Evolutionary conservation across 1,140 invertebrate genomes (phyloP).

Genomic region (Anastrepha ludens): DNA sequence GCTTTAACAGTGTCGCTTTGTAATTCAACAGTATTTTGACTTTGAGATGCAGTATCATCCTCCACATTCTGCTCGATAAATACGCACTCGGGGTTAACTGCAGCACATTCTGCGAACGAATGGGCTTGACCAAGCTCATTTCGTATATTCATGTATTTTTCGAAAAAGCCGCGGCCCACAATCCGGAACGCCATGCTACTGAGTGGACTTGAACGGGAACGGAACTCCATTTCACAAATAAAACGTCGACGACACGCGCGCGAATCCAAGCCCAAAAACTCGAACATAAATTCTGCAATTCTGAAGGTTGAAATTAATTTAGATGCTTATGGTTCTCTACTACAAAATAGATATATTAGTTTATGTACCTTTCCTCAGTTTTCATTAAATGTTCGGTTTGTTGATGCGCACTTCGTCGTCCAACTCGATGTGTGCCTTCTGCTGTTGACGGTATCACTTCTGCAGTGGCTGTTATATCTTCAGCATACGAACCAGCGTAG

Average conservation of each 20-base stretch:
- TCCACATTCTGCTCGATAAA: constrained; percentile 65
- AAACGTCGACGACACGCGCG: constrained; percentile 70
- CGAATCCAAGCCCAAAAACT: constrained; percentile 69
- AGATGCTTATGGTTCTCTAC: neutral
- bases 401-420: constrained; percentile 59
- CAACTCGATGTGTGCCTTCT: constrained; percentile 59
- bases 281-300: constrained; percentile 71
- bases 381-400: constrained; percentile 27
- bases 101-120: constrained; percentile 66
- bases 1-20: neutral
- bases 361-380: constrained; percentile 67
- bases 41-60: constrained; percentile 12
- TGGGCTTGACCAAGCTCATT: constrained; percentile 65
- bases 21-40: neutral
- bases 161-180: constrained; percentile 69
- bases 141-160: constrained; percentile 67
- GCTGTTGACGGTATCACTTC: constrained; percentile 57
- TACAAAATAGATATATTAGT: neutral
- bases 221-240: constrained; percentile 73
- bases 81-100: constrained; percentile 68
- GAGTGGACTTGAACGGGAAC: constrained; percentile 67
- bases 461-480: constrained; percentile 56
- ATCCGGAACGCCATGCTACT: constrained; percentile 73
- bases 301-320: constrained; percentile 56
- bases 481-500: constrained; percentile 61